Evolutionary conservation across 1,140 invertebrate species (phyloP).

Genomic region (Tribolium madens): DNA sequence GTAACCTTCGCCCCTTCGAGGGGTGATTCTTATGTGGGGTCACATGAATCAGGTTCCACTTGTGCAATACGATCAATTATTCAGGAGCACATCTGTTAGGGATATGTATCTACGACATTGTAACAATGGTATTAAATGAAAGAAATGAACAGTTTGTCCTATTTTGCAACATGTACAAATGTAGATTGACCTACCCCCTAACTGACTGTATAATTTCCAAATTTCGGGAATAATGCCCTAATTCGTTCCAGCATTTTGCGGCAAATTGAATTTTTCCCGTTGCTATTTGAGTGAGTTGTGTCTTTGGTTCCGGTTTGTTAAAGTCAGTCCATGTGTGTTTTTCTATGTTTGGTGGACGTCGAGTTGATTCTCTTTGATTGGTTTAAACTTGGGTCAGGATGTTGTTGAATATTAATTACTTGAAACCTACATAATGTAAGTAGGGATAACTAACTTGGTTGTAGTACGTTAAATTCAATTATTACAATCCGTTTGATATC

Average conservation of each 20-base stretch:
- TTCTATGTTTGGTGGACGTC: background rate
- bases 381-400: constrained; percentile 9
- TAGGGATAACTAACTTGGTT: constrained; percentile 43
- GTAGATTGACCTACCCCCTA: constrained; percentile 42
- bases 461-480: constrained; percentile 45
- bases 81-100: constrained; percentile 58
- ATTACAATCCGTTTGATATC: constrained; percentile 45
- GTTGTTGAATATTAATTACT: constrained; percentile 45
- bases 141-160: constrained; percentile 52
- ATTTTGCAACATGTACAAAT: constrained; percentile 48
- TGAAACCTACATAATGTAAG: constrained; percentile 40
- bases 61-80: constrained; percentile 58
- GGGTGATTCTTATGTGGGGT: constrained; percentile 45
- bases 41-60: constrained; percentile 57
- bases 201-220: constrained; percentile 50
- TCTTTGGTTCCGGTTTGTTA: constrained; percentile 21
- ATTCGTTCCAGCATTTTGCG: constrained; percentile 48
- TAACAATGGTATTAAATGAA: constrained; percentile 47
- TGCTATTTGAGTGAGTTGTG: constrained; percentile 19
- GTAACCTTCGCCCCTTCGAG: background rate
- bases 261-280: constrained; percentile 44
- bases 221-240: constrained; percentile 49
- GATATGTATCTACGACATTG: constrained; percentile 53
- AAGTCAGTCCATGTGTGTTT: background rate
- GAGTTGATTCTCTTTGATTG: constrained; percentile 6